Evolutionary conservation across 2,888 invertebrate species (phyloP).

Genomic region (Adelphocoris suturalis): DNA sequence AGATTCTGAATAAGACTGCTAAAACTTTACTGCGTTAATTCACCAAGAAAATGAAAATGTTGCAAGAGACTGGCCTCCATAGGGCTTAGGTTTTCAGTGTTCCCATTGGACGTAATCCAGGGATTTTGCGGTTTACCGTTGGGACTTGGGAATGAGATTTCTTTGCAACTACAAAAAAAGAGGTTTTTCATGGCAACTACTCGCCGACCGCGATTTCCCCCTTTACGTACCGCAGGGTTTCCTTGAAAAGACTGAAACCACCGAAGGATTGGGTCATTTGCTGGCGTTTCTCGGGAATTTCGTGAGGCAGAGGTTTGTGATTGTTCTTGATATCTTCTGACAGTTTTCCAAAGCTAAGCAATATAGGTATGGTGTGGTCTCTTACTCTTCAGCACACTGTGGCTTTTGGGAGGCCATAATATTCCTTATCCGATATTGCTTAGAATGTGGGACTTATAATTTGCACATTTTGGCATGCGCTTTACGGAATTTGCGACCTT

Average conservation of each 20-base stretch:
- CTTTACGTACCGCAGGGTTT: constrained; percentile 27
- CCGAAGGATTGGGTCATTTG: constrained; percentile 47
- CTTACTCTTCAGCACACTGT: too few relatives aligned
- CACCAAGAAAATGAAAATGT: too few relatives aligned
- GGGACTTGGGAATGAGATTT: constrained; percentile 1
- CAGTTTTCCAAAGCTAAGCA: too few relatives aligned
- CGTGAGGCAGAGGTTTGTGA: background rate
- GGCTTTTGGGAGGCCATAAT: too few relatives aligned
- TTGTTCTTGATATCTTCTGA: background rate
- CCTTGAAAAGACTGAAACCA: constrained; percentile 38
- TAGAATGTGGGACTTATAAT: too few relatives aligned
- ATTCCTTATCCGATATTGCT: too few relatives aligned
- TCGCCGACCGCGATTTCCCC: constrained; percentile 34
- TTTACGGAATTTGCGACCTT: too few relatives aligned
- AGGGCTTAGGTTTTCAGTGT: background rate
- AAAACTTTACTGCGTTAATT: too few relatives aligned
- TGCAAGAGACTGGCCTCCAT: too few relatives aligned
- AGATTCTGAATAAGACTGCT: too few relatives aligned
- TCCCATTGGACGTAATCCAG: background rate
- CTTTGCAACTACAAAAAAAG: background rate
- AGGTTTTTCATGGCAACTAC: constrained; percentile 40
- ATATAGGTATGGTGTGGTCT: too few relatives aligned
- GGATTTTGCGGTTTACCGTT: constrained; percentile 27
- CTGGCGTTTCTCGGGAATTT: background rate
- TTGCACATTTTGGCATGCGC: too few relatives aligned